These are phyloP conservation scores for Melanaphis sacchari DNA, from an alignment of 1,140 invertebrate species.

Conservation along the genomic window DNA sequence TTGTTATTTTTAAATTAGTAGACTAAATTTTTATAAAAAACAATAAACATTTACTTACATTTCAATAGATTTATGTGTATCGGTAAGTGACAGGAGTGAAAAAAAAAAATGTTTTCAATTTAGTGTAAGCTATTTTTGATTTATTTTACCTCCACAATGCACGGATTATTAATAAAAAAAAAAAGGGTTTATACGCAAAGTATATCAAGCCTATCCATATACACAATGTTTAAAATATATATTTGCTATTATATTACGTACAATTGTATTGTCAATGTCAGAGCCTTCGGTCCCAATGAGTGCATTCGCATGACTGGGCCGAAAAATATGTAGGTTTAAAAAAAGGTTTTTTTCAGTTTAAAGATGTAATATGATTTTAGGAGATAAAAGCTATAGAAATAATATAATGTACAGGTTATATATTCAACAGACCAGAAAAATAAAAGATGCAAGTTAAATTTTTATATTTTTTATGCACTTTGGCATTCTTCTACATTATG, in stretches of 20 bases:
- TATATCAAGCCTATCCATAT: not conserved
- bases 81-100: not conserved
- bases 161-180: conserved; percentile 5
- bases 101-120: conserved; percentile 12
- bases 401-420: not conserved
- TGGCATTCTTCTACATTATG: no score
- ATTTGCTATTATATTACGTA: not conserved
- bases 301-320: not conserved
- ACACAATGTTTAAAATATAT: not conserved
- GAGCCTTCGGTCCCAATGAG: not conserved
- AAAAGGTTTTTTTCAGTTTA: conserved; percentile 1
- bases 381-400: not conserved
- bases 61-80: not conserved
- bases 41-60: not conserved
- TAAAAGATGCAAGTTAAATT: conserved; percentile 14
- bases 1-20: not conserved
- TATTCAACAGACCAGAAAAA: conserved; percentile 21
- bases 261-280: not conserved
- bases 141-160: conserved; percentile 4
- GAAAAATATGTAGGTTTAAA: not conserved
- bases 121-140: not conserved
- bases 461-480: not conserved
- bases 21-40: not conserved
- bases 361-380: not conserved
- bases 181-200: not conserved